A percentile compares a stretch with the other conserved stretches of the same genome.
These are phyloP conservation scores for Drosophila infuscata DNA, from an alignment of 2,888 invertebrate species.

Conservation along the genomic window DNA sequence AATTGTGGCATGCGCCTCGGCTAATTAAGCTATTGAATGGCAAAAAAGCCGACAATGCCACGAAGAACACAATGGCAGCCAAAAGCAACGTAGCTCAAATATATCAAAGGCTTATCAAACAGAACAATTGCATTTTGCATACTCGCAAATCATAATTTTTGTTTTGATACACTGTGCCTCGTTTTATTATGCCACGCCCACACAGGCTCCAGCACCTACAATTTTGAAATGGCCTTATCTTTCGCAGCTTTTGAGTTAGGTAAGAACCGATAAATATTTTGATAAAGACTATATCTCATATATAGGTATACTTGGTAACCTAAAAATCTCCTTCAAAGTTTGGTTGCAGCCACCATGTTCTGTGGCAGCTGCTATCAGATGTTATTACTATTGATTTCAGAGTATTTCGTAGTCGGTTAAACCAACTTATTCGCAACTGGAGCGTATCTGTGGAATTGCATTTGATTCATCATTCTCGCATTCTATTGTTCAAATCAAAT, in stretches of 20 bases:
- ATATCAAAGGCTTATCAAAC: slow-evolving; percentile 13
- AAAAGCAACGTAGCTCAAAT: slow-evolving; percentile 10
- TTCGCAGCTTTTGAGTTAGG: too few species aligned
- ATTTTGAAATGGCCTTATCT: too few species aligned
- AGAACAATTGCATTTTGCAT: slow-evolving; percentile 33
- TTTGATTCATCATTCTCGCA: background rate
- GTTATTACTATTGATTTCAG: background rate
- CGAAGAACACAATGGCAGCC: slow-evolving; percentile 21
- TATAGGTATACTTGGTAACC: too few species aligned
- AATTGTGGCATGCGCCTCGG: slow-evolving; percentile 37
- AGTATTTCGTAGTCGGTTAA: background rate
- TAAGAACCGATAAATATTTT: too few species aligned
- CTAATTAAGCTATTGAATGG: slow-evolving; percentile 54
- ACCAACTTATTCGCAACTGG: background rate
- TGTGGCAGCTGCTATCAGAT: background rate
- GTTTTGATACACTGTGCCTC: background rate
- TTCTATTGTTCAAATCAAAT: background rate
- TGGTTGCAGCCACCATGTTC: background rate
- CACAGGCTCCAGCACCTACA: too few species aligned
- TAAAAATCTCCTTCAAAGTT: too few species aligned
- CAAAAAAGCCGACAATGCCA: slow-evolving; percentile 31
- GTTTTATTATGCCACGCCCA: too few species aligned
- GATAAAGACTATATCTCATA: too few species aligned
- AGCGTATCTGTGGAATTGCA: background rate
- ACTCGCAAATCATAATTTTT: slow-evolving; percentile 6